Evolutionary conservation across 2,888 invertebrate genomes (phyloP).

Genomic region (Leptinotarsa juncta): DNA sequence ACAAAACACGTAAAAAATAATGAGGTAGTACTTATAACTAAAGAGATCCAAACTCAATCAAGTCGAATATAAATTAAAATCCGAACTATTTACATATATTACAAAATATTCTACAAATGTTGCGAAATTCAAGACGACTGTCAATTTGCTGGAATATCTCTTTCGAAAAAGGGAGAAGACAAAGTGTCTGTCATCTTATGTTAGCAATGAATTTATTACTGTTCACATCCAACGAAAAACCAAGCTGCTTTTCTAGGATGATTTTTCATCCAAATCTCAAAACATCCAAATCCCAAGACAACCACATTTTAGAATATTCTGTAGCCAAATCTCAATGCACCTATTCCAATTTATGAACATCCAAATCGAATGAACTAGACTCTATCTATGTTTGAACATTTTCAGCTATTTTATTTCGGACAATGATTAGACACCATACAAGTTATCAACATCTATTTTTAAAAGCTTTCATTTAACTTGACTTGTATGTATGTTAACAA

Average conservation of each 20-base stretch:
- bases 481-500: too few species aligned
- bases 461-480: too few species aligned
- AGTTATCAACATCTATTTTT: too few species aligned
- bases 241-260: not conserved
- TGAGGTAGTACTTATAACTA: slow-evolving; percentile 56
- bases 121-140: slow-evolving; percentile 1
- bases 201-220: not conserved
- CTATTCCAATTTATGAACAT: too few species aligned
- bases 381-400: too few species aligned
- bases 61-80: slow-evolving; percentile 29
- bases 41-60: slow-evolving; percentile 44
- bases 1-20: slow-evolving; percentile 50
- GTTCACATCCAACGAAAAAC: too few species aligned
- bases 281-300: not conserved
- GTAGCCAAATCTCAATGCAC: too few species aligned
- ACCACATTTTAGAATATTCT: not conserved
- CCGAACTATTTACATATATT: slow-evolving; percentile 39
- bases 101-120: slow-evolving; percentile 33
- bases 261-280: not conserved
- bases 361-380: too few species aligned
- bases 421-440: too few species aligned
- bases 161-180: too few species aligned
- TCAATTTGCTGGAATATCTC: not conserved
- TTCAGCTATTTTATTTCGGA: too few species aligned
- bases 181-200: not conserved